Base-by-base conservation (phyloP, 2,888 invertebrate genomes). In the Drosophila fulvimacula region DNA sequence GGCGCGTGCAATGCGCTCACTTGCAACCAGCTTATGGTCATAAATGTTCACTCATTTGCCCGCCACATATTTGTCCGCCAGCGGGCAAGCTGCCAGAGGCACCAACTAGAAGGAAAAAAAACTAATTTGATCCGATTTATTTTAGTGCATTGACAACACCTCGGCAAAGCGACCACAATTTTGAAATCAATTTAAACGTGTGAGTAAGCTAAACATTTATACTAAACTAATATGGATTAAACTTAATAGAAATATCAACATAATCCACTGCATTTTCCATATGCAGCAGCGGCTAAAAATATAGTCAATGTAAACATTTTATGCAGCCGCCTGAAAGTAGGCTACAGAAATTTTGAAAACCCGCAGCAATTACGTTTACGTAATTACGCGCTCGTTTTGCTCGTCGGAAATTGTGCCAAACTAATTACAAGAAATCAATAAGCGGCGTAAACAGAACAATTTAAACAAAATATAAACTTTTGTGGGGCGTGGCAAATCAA, bases 31-130 rank as follows among this genome's bases (percentile, higher is more conserved):
- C 69, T 77, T 81, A 73, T 79, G 68, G 60, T 56, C 66, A 36
- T 66, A 64, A 68, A 68, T 52, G 75, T 68, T 52, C 36, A 30
- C 69, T 58, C 73, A 69, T 68, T 79, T 69, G 67, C 66, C 52
- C 52, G 69, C 66, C 80, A 73, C 80, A 80, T 82, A 79, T 80
- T 81, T 82, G 81, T 81, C 82, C 69, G 79, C 72, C 42, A 65
- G 58, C 48, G 74, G 67, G 82, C 82, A 84, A 58, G 34, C 34
- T 79, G 84, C 81, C 82, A 79, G 73, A 34, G 64, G 52, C 55
- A 69, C 39, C 64, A 17, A 38, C 62, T 38, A 19, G 3, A 13
- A 68, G 27, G 1, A 62, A 10, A 27, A 10, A 46, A 27, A 46
- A 5, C 58, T 60, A 48, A 72, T 62, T 74, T 69, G 62, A 44